Evolutionary conservation across 2,888 invertebrate genomes (phyloP).

Genomic region (Dorcus hopei): DNA sequence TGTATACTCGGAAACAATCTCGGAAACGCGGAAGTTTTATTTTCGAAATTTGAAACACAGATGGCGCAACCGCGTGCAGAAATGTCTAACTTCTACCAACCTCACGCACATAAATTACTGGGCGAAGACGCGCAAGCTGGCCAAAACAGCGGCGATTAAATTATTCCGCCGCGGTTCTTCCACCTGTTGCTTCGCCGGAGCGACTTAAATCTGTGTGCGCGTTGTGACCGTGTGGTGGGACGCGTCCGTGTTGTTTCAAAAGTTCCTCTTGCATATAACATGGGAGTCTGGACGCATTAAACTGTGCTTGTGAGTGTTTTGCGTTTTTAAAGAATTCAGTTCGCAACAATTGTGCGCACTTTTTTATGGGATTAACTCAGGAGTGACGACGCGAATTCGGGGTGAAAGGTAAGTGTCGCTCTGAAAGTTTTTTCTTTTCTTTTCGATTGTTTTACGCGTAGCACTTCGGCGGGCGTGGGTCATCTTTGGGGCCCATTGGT

Average conservation of each 20-base stretch:
- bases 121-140: too few relatives aligned
- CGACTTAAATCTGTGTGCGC: constrained; percentile 12
- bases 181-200: constrained; percentile 10
- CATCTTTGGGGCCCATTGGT: too few relatives aligned
- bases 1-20: too few relatives aligned
- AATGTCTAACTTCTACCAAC: too few relatives aligned
- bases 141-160: background rate
- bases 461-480: too few relatives aligned
- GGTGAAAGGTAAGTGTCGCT: constrained; percentile 14
- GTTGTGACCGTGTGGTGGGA: background rate
- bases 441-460: background rate
- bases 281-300: background rate
- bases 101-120: too few relatives aligned
- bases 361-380: constrained; percentile 12
- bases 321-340: background rate
- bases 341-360: constrained; percentile 2
- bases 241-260: constrained; percentile 2
- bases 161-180: constrained; percentile 5
- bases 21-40: too few relatives aligned
- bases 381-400: constrained; percentile 8
- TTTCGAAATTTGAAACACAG: too few relatives aligned
- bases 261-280: constrained; percentile 6
- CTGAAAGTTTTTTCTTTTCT: background rate
- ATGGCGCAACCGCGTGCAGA: too few relatives aligned
- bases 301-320: constrained; percentile 4